Evolutionary conservation across 2,797 vertebrate species (phyloP).

Genomic region (Tinamus major): DNA sequence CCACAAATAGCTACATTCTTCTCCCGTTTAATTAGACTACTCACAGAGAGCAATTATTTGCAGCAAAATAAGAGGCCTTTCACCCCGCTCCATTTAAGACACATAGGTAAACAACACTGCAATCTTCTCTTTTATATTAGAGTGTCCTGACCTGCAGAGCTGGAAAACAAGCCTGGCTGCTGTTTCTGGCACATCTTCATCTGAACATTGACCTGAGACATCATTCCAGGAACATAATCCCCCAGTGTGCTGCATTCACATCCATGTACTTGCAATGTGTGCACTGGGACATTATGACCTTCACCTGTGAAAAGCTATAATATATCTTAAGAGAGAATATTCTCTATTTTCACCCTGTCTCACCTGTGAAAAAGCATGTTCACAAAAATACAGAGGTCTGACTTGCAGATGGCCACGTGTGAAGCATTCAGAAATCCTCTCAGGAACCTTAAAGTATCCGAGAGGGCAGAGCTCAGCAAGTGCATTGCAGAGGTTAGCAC

Average conservation of each 20-base stretch:
- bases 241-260: neutral
- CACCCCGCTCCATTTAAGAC: neutral
- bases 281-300: neutral
- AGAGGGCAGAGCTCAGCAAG: neutral
- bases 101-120: neutral
- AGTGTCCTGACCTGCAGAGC: neutral
- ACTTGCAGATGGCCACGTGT: neutral
- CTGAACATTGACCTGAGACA: neutral
- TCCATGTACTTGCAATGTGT: fast-evolving
- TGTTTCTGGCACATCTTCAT: neutral
- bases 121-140: neutral
- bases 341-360: neutral
- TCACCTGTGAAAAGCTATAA: neutral
- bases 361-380: neutral
- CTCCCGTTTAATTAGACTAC: neutral
- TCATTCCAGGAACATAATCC: neutral
- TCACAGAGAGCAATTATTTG: neutral
- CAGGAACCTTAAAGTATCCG: neutral
- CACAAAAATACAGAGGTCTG: neutral
- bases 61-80: neutral
- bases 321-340: neutral
- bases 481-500: neutral
- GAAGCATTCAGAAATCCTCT: neutral
- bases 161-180: neutral
- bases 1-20: neutral